Evolutionary conservation across 2,888 invertebrate genomes (phyloP), one percentile per base, ranked within the genome.

Genomic region (Rhingia rostrata): DNA sequence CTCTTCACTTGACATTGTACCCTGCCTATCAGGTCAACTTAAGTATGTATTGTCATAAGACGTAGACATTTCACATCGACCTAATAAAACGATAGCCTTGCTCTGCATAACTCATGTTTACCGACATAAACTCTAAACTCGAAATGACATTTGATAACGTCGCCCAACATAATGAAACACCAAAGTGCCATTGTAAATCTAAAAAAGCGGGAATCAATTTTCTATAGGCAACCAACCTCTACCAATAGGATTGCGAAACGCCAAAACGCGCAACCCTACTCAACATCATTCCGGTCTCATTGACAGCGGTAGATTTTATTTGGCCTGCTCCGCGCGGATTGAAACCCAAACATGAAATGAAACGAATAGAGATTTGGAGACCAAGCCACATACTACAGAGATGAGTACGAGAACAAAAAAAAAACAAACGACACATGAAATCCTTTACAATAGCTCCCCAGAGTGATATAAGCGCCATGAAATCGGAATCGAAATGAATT

Each of bases 361-460:
- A 49, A 63, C 70, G 53, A 41, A 9, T 9, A 4, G 30, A 78
- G 63, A 78, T 78, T 78, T 78, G 70, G 70, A 39, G 47, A 70
- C 63, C 60, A 78, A 61, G 78, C 63, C 61, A 47, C 56, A 63
- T 63, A 69, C 63, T 35, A 9, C 6, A 10, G 41, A 41, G 32
- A 30, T 6, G 14, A 22, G 30, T 39, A 7, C 12, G 64, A 41
- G 43, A 35, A 63, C 30, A 41, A 56, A 78, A 66, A 78, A 53
- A 43, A 41, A 56, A 78, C 60, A 78, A 61, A 77, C 64, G 56
- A 61, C 64, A 84, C 70, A 78, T 88, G 88, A 89, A 89, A 90
- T 89, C 88, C 89, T 88, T 88, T 88, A 87, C 86, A 89, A 90
- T 90, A 88, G 89, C 89, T 90, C 90, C 90, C 90, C 86, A 88